Evolutionary conservation across 1,140 invertebrate genomes (phyloP).

Genomic region (Neodiprion lecontei): DNA sequence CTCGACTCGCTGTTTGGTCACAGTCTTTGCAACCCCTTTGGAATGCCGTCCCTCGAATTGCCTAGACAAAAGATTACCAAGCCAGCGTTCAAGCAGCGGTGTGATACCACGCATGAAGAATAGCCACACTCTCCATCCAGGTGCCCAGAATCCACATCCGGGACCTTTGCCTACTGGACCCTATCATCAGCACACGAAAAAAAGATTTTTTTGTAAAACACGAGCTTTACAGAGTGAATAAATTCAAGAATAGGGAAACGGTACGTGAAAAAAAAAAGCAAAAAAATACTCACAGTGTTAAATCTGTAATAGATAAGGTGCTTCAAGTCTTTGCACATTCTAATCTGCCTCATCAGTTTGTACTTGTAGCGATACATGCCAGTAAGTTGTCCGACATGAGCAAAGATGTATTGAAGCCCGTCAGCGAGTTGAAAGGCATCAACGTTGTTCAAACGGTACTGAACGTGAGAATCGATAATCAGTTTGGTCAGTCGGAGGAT

Average conservation of each 20-base stretch:
- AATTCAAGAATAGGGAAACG: too few relatives aligned
- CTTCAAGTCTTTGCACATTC: conserved; percentile 99
- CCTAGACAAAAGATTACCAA: conserved; percentile 96
- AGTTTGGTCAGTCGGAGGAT: conserved; percentile 97
- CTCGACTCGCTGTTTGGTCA: conserved; percentile 99
- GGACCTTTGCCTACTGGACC: conserved; percentile 98
- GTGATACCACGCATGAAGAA: conserved; percentile 99
- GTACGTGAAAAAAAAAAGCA: neutral
- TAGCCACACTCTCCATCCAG: conserved; percentile 99
- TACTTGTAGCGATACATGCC: conserved; percentile 99
- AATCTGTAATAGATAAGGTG: conserved; percentile 99
- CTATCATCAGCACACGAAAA: conserved; percentile 58
- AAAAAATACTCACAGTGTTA: conserved; percentile 83
- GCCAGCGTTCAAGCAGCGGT: conserved; percentile 95
- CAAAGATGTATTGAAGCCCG: conserved; percentile 99
- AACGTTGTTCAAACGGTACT: conserved; percentile 98
- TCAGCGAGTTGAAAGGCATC: conserved; percentile 99
- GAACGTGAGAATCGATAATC: conserved; percentile 98
- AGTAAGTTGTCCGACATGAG: conserved; percentile 98
- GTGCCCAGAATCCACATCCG: conserved; percentile 99
- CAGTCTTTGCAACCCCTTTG: conserved; percentile 99
- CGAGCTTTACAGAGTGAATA: too few relatives aligned
- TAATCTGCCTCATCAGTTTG: conserved; percentile 98
- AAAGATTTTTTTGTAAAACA: conserved; percentile 17
- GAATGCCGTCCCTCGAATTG: conserved; percentile 99